A percentile compares a stretch with the other conserved stretches of the same genome.
Evolutionary conservation across 1,140 invertebrate species (phyloP).

Genomic region (Pseudomyrmex dendroicus): DNA sequence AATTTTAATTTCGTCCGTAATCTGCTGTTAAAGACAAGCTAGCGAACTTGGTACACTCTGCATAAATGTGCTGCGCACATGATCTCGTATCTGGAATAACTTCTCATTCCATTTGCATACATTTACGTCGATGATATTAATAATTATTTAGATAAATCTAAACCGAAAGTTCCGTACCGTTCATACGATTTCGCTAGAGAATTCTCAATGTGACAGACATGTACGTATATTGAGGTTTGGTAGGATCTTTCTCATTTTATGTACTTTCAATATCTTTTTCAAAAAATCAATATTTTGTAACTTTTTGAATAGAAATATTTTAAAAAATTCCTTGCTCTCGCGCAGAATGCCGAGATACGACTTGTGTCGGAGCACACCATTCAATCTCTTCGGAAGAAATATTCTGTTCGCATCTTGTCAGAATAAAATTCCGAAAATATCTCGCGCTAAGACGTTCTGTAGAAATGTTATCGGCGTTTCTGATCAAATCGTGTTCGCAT

Average conservation of each 20-base stretch:
- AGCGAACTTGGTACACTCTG: conserved; percentile 29
- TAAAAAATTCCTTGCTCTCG: conserved; percentile 46
- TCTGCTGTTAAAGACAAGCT: neutral
- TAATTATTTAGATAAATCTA: conserved; percentile 61
- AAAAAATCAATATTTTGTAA: conserved; percentile 34
- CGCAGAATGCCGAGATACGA: neutral
- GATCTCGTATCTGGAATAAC: conserved; percentile 25
- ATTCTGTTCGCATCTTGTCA: conserved; percentile 36
- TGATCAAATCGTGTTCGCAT: conserved; percentile 22
- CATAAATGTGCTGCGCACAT: conserved; percentile 27
- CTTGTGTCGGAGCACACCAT: neutral
- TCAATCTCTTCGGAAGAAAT: neutral
- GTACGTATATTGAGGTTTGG: conserved; percentile 47
- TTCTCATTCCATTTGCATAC: conserved; percentile 5
- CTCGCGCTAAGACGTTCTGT: conserved; percentile 21
- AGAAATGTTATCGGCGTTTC: conserved; percentile 29
- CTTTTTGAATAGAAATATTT: conserved; percentile 51
- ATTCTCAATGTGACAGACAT: conserved; percentile 21
- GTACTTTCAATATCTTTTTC: conserved; percentile 69
- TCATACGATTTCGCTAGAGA: neutral
- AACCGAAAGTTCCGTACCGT: conserved; percentile 39
- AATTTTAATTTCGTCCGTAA: neutral
- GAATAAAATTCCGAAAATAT: conserved; percentile 46
- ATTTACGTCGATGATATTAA: conserved; percentile 25
- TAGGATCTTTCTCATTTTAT: conserved; percentile 60